Conservation (phyloP, 2,797 vertebrate genomes). For the Sphaeramia orbicularis region DNA sequence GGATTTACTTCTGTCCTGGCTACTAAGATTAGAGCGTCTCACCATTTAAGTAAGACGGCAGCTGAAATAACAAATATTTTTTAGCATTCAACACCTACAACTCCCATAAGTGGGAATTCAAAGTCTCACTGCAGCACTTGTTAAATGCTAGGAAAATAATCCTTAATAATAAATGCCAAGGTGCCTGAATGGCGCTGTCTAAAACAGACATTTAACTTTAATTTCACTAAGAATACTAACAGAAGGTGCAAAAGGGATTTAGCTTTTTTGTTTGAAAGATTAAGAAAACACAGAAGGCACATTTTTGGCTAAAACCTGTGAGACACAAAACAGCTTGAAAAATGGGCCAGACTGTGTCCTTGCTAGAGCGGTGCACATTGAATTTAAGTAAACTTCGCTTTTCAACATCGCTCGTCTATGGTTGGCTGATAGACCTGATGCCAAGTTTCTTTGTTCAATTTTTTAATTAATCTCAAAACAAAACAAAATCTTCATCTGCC, state of each 20-base stretch:
- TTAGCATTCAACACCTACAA: slow-evolving; percentile 8
- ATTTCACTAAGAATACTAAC: slow-evolving; percentile 9
- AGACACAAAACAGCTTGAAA: no score
- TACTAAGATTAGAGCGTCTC: background rate
- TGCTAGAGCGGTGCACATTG: background rate
- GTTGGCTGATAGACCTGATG: background rate
- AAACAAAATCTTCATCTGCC: slow-evolving; percentile 9
- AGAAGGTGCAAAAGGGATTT: background rate
- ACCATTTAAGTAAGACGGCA: background rate
- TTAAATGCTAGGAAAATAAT: slow-evolving; percentile 12
- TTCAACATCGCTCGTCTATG: background rate
- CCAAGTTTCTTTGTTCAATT: slow-evolving; percentile 15
- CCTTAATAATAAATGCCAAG: slow-evolving; percentile 22
- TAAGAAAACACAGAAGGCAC: slow-evolving; percentile 18
- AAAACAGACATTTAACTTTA: slow-evolving; percentile 2
- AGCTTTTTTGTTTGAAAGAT: slow-evolving; percentile 8
- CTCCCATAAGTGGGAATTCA: background rate
- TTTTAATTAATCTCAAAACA: background rate
- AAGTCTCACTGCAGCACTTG: background rate
- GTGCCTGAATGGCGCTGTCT: slow-evolving; percentile 1
- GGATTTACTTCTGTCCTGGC: no score
- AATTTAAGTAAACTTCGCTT: background rate
- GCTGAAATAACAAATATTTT: background rate
- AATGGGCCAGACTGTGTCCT: background rate
- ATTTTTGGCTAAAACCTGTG: background rate